Base-by-base conservation (phyloP, 2,888 invertebrate species). In the Drosophila villosipedis region DNA sequence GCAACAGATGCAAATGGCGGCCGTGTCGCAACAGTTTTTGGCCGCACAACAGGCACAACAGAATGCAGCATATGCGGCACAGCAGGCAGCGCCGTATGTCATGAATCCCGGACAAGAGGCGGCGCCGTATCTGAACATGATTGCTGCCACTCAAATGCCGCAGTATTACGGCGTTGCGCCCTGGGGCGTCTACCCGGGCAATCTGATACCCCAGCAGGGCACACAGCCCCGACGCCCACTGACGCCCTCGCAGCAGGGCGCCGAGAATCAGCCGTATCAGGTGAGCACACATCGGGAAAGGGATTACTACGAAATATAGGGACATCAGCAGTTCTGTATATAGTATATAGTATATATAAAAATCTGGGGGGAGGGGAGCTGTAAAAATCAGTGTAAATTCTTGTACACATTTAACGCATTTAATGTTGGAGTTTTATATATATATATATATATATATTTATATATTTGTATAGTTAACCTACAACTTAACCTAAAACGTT, bases 161-260 rank as follows among this genome's bases (percentile, higher is more conserved):
- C 92, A 91, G 61, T 98, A 99, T 94, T 98, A 98, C 94, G 97
- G 97, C 68, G 97, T 98, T 81, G 96, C 96, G 62, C 98, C 98
- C 37, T 98, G 98, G 98, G 96, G 96, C 82, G 97, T 98, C 91
- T 98, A 98, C 94, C 98, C 98, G 50, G 96, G 96, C 54, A 96
- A 96, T 92, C 94, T 96, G 85, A 95, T 96, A 91, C 96, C 96
- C 84, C 96, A 96, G 89, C 94, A 94, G 78, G 94, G 95, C 84
- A 94, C 95, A 92, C 95, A 95, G 86, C 96, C 96, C 87, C 94
- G 97, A 77, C 95, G 97, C 92, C 97, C 97, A 79, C 95, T 97
- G 84, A 97, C 97, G 77, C 97, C 97, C 70, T 95, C 96, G 94
- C 96, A 93, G 95, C 96, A 94, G 94, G 93, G 94, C 47, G 92